phyloP scores from a whole-genome alignment of 2,888 invertebrate species.

The Hermodice carunculata region DNA sequence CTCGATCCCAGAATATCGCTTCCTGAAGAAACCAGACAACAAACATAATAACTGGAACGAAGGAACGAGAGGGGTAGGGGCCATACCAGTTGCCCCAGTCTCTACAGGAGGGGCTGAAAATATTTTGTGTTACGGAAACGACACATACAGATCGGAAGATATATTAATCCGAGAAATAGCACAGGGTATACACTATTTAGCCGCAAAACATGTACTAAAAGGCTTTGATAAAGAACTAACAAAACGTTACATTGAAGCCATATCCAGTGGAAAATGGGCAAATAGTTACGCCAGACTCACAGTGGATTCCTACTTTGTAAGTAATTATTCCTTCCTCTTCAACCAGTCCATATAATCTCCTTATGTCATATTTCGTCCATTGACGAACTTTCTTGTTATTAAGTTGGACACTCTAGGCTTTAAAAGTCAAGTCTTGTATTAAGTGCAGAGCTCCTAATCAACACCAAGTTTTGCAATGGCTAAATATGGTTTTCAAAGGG shows the following conservation, averaged over 20 bases:
- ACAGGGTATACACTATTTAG: slow-evolving; percentile 37
- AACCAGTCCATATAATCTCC: too few relatives aligned
- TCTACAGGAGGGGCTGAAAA: slow-evolving; percentile 53
- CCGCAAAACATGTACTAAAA: slow-evolving; percentile 17
- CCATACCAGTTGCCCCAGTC: slow-evolving; percentile 45
- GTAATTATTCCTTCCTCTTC: too few relatives aligned
- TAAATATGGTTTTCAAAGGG: too few relatives aligned
- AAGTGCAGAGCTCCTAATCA: too few relatives aligned
- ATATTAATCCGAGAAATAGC: slow-evolving; percentile 33
- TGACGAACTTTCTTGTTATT: too few relatives aligned
- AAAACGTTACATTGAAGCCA: slow-evolving; percentile 29
- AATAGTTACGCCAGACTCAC: slow-evolving; percentile 36
- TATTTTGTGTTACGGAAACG: slow-evolving; percentile 43
- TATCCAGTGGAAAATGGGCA: slow-evolving; percentile 36
- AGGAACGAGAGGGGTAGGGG: slow-evolving; percentile 49
- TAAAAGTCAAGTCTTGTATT: too few relatives aligned
- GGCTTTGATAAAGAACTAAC: slow-evolving; percentile 19
- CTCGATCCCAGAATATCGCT: slow-evolving; percentile 51
- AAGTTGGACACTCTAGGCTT: too few relatives aligned
- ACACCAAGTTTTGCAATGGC: too few relatives aligned
- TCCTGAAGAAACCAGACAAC: slow-evolving; percentile 18
- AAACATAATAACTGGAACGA: slow-evolving; percentile 28
- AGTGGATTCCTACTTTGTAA: slow-evolving; percentile 39
- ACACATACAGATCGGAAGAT: slow-evolving; percentile 32
- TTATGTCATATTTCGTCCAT: too few relatives aligned